These are phyloP conservation scores for Papilio dardanus DNA, from an alignment of 1,140 invertebrate genomes.

Conservation along the genomic window DNA sequence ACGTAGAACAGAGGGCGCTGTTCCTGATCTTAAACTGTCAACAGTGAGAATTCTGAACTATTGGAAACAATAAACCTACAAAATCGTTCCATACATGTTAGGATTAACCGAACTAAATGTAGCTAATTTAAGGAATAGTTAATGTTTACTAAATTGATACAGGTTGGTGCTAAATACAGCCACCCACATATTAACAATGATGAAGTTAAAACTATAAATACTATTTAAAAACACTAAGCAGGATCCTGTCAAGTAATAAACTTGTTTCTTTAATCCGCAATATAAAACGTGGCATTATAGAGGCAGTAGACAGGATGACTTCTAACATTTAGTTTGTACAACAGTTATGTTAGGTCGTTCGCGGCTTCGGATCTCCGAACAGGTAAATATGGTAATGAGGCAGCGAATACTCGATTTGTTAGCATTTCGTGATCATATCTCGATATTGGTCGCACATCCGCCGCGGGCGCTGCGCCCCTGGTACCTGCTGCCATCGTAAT, in stretches of 20 bases:
- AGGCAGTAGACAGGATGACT: constrained; percentile 32
- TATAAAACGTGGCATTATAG: constrained; percentile 32
- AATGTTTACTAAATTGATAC: background rate
- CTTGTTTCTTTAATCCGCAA: constrained; percentile 23
- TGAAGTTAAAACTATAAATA: background rate
- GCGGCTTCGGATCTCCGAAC: constrained; percentile 36
- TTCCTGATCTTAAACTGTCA: background rate
- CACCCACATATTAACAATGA: background rate
- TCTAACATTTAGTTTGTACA: constrained; percentile 37
- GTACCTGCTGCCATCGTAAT: constrained; percentile 9
- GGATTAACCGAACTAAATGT: background rate
- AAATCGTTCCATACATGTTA: background rate
- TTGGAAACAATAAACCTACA: background rate
- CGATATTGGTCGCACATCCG: constrained; percentile 36
- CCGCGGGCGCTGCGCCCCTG: constrained; percentile 20
- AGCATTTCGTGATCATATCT: constrained; percentile 36
- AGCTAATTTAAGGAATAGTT: background rate
- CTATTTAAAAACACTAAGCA: constrained; percentile 7
- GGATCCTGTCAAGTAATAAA: constrained; percentile 14
- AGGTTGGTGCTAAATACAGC: background rate
- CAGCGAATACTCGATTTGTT: constrained; percentile 37
- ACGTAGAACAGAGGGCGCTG: background rate
- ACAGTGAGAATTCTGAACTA: background rate
- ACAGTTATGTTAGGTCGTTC: constrained; percentile 35
- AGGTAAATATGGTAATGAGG: constrained; percentile 38